Conservation (phyloP, 2,888 invertebrate genomes). For the Ferdinandea cuprea region DNA sequence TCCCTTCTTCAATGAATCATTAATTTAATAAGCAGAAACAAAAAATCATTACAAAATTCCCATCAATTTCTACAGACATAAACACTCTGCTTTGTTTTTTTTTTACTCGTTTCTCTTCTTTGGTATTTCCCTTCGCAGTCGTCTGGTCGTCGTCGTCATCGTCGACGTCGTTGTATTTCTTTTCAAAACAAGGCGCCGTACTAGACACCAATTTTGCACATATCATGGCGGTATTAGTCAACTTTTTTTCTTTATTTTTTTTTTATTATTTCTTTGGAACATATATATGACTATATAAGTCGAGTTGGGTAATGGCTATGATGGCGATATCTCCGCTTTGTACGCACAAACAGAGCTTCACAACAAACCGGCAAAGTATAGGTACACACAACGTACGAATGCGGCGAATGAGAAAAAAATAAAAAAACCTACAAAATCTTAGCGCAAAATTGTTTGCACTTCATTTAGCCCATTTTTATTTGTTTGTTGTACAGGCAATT, state of each 20-base stretch:
- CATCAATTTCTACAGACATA: slow-evolving; percentile 35
- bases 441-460: slow-evolving; percentile 16
- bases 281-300: neutral
- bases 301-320: slow-evolving; percentile 42
- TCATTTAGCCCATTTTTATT: neutral
- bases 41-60: slow-evolving; percentile 49
- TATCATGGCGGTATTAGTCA: slow-evolving; percentile 48
- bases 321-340: slow-evolving; percentile 63
- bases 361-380: slow-evolving; percentile 4
- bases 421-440: slow-evolving; percentile 2
- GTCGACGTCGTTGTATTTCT: neutral
- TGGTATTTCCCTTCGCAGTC: slow-evolving; percentile 15
- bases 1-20: slow-evolving; percentile 48
- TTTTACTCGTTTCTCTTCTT: neutral
- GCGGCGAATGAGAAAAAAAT: slow-evolving; percentile 7
- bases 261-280: neutral
- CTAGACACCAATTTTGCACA: slow-evolving; percentile 60
- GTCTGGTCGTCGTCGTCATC: neutral
- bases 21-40: slow-evolving; percentile 45
- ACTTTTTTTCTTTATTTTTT: slow-evolving; percentile 26
- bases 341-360: slow-evolving; percentile 43
- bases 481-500: neutral
- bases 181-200: slow-evolving; percentile 56
- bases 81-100: neutral
- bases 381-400: neutral